Evolutionary conservation across 2,888 invertebrate genomes (phyloP), one percentile per base, ranked within the genome.

Genomic region (Helicoverpa assulta): DNA sequence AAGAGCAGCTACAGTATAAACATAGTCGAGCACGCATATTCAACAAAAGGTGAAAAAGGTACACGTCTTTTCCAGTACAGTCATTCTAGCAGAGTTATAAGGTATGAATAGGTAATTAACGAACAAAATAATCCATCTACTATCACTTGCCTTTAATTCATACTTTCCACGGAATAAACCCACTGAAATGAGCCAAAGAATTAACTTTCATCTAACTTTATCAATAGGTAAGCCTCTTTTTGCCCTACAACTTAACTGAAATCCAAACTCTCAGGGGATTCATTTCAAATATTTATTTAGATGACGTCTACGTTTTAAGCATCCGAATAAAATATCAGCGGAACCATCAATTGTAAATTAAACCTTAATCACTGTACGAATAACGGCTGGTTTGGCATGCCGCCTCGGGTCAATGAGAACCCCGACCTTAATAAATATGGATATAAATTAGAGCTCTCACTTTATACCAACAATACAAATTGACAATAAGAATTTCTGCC

Each of bases 241-340:
- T 67, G 61, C 62, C 67, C 70, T 54, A 74, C 63, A 82, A 83
- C 82, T 72, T 76, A 76, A 79, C 75, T 84, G 85, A 86, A 89
- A 90, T 86, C 80, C 84, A 85, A 88, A 83, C 80, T 82, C 81
- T 76, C 82, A 69, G 80, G 83, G 82, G 87, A 84, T 86, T 89
- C 85, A 81, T 86, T 87, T 84, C 85, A 88, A 90, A 92, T 90
- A 90, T 92, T 90, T 91, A 89, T 92, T 92, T 88, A 88, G 89
- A 90, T 87, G 88, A 86, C 86, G 82, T 85, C 87, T 84, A 83
- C 84, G 85, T 86, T 86, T 89, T 78, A 85, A 86, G 85, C 82
- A 85, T 79, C 75, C 84, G 84, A 89, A 89, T 91, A 89, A 89
- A 91, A 90, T 88, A 89, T 86, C 75, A 82, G 75, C 66, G 67